Base-by-base conservation (phyloP, 2,888 invertebrate species). In the Plagodis pulveraria region DNA sequence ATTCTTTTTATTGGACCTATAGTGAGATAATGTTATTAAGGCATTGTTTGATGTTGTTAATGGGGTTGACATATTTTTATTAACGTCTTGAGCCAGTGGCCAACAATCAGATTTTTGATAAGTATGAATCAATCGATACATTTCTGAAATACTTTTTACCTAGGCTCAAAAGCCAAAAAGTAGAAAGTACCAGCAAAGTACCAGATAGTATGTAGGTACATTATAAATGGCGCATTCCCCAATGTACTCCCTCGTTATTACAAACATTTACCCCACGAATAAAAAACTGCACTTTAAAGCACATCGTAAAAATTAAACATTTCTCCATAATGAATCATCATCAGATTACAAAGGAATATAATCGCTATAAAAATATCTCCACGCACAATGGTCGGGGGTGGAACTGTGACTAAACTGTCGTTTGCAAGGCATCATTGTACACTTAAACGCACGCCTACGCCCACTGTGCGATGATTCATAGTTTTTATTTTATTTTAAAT, bases 321-420 rank as follows among this genome's bases (percentile, higher is more conserved):
- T 55, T 55, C 50, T 45, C 7, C 22, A 22, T 36, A 54, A 50
- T 59, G 59, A 58, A 40, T 58, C 58, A 58, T 46, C n/a, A 42
- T 44, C 32, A 11, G 50, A 54, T 50, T 33, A 47, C 42, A 12
- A 11, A 6, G 11, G 42, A 63, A 67, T 69, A 69, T 66, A 70
- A 65, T 66, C 54, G 63, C 67, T 66, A 77, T 77, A 76, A 79
- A 73, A 79, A 73, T 71, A 74, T 78, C 73, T 70, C 70, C 68
- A 72, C 68, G 63, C 63, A 58, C 60, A 70, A 70, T 50, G 59
- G 34, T 34, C 56, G 58, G 64, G 72, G 75, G 63, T 65, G 64
- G 62, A 41, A 45, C 55, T 65, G 64, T 66, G 66, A 66, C 67
- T 72, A 71, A 72, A 77, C 63, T 64, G 67, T 69, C 69, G 70